phyloP scores from a whole-genome alignment of 2,888 invertebrate genomes.

The Eremobia ochroleuca region DNA sequence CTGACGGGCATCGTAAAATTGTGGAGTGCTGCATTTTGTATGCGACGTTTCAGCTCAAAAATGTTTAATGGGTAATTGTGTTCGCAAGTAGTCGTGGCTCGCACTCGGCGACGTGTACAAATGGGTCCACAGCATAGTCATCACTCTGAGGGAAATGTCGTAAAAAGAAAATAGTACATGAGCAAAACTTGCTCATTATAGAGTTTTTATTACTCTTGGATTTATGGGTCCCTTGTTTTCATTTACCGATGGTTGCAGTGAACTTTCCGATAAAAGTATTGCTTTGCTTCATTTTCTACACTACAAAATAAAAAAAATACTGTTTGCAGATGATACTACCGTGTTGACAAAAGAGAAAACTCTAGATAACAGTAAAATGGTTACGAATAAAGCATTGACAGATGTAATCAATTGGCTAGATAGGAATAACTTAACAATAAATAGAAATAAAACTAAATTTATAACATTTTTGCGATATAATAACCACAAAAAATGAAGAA shows the following conservation, averaged over 20 bases:
- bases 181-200: not conserved
- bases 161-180: not conserved
- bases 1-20: constrained; percentile 35
- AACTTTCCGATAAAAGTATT: too few relatives aligned
- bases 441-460: too few relatives aligned
- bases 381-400: too few relatives aligned
- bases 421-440: too few relatives aligned
- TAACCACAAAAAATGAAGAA: too few relatives aligned
- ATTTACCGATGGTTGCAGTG: not conserved
- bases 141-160: not conserved
- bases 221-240: not conserved
- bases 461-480: too few relatives aligned
- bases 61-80: constrained; percentile 44
- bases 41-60: constrained; percentile 34
- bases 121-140: not conserved
- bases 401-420: too few relatives aligned
- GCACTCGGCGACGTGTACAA: constrained; percentile 4
- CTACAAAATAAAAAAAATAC: too few relatives aligned
- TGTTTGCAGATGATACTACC: not conserved
- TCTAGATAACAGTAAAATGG: too few relatives aligned
- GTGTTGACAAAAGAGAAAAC: not conserved
- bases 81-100: constrained; percentile 22
- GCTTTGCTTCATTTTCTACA: too few relatives aligned
- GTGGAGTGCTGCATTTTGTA: constrained; percentile 32
- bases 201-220: not conserved